Conservation (phyloP, 2,888 invertebrate genomes). For the Apodemia duryi region DNA sequence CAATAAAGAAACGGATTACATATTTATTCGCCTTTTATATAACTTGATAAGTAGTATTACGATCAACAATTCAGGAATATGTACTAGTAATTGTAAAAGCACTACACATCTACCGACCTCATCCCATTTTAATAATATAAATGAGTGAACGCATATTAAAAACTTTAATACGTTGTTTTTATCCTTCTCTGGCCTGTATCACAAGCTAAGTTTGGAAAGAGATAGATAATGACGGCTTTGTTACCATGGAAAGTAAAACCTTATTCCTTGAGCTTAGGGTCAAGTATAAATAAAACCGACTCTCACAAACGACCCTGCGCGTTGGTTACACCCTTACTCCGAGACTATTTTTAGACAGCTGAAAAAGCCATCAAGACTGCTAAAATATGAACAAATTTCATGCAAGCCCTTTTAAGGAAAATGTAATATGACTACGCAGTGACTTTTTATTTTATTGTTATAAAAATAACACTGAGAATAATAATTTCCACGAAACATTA, state of each 20-base stretch:
- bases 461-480: constrained; percentile 6
- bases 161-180: not conserved
- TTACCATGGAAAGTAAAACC: not conserved
- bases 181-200: not conserved
- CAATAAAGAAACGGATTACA: too few species aligned
- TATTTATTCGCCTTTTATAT: too few species aligned
- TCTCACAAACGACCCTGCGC: constrained; percentile 4
- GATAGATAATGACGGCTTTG: not conserved
- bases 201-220: not conserved
- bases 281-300: not conserved
- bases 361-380: constrained; percentile 17
- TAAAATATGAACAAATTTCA: constrained; percentile 18
- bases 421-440: constrained; percentile 14
- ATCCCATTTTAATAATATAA: constrained; percentile 1
- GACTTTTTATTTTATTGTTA: constrained; percentile 16
- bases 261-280: not conserved
- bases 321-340: not conserved
- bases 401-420: constrained; percentile 15
- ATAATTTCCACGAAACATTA: constrained; percentile 8
- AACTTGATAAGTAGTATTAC: too few species aligned
- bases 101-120: not conserved
- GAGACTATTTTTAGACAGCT: constrained; percentile 18
- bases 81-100: not conserved
- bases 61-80: too few species aligned
- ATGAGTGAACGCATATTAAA: not conserved